Evolutionary conservation across 2,797 vertebrate genomes (phyloP), one percentile per base, ranked within the genome.

Genomic region (Spatula versicolor): DNA sequence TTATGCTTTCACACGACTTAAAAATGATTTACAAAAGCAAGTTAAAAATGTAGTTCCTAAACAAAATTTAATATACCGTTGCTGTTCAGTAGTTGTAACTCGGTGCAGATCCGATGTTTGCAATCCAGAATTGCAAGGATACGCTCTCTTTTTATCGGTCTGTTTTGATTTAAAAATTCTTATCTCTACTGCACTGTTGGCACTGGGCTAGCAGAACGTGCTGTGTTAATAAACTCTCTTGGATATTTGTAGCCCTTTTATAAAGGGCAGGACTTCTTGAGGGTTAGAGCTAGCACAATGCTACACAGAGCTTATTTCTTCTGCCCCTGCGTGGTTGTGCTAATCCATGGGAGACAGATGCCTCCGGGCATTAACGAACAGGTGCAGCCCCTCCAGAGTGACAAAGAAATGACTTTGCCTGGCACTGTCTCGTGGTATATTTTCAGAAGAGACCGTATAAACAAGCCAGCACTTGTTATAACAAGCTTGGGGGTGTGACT

Each of bases 361-460:
- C n/a, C 52, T 92, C 90, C 63, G 46, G 81, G 56, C 81, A 55
- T 56, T 86, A 90, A 91, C 30, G 54, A 86, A 79, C 77, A 90
- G 89, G 78, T 77, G 83, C 88, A 94, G 37, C 48, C 54, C 10
- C 39, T 71, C 31, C 31, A 37, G 23, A 19, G 45, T 1, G 6
- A 82, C 60, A 75, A 55, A 75, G 37, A 89, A 77, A 71, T 72
- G 0, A 68, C 88, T 90, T 83, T 72, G 75, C 41, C 64, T 90
- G 64, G 69, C 77, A 55, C 56, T 83, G 90, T 46, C 60, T 82
- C 31, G 55, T 0, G 1, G 17, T 46, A 2, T 82, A 35, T 76
- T 92, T 86, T 67, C 78, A 77, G 72, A 87, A 28, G 21, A 18
- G 60, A 67, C 59, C 2, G 1, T 52, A 69, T 62, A 87, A 95